Base-by-base conservation (phyloP, 2,888 invertebrate species). In the Anarsia innoxiella region DNA sequence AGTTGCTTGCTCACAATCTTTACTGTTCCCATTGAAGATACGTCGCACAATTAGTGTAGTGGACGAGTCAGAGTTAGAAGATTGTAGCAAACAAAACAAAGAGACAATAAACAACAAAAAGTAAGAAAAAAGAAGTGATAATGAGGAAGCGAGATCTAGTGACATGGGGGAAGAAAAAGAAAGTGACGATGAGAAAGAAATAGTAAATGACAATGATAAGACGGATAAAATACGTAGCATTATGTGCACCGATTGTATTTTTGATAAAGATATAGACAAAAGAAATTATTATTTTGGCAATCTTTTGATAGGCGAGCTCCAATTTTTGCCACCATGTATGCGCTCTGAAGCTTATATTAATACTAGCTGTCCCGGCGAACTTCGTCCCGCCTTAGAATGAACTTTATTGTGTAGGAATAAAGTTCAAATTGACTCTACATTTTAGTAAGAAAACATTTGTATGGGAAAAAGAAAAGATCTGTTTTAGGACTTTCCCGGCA, bases 251-350 rank as follows among this genome's bases (percentile, higher is more conserved):
- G 14, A 4, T 13, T 14, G 30, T 9, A 23, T 30, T 23, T 39
- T 29, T 29, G 33, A 33, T n/a, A 39, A 33, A 25, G 30, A 34
- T n/a, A n/a, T 39, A 12, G 39, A 39, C 23, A 39, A 39, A 35
- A 29, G 29, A 34, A 39, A 39, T 39, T 39, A 39, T 30, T 34
- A 39, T 25, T 39, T 39, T 26, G 39, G 39, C 3, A 39, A 35
- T 19, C 26, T 39, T 12, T 26, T 39, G 15, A 39, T 36, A 16
- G 39, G 39, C 12, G 39, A 39, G 23, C 15, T 35, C 25, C 39
- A 39, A 31, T 39, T 31, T 39, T 13, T 39, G 19, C 19, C 39
- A 26, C 31, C 39, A 8, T 39, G 39, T 31, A 39, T 39, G 39
- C 30, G 39, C 11, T 39, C 39, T 12, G 10, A 39, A 16, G 39